phyloP scores from a whole-genome alignment of 2,888 invertebrate species.

The Noctua pronuba region DNA sequence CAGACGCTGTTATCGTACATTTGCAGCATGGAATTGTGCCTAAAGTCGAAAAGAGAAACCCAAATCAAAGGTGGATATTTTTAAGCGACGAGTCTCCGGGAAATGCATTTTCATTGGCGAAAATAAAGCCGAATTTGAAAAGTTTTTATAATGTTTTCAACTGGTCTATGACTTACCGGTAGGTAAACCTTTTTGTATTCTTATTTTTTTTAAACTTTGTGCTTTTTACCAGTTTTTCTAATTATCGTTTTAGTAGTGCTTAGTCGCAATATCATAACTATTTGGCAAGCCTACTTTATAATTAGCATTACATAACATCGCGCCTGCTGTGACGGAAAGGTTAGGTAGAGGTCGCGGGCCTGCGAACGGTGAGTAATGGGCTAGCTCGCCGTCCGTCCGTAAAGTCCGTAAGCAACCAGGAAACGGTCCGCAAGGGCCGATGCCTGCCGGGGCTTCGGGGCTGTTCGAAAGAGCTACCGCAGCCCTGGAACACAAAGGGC shows the following conservation, averaged over 20 bases:
- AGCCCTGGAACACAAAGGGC: no score
- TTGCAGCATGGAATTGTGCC: slow-evolving; percentile 86
- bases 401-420: no score
- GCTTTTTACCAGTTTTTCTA: no score
- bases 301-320: not conserved
- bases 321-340: not conserved
- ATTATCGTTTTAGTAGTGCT: no score
- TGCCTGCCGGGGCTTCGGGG: no score
- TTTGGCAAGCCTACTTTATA: no score
- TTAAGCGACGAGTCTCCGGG: slow-evolving; percentile 92
- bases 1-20: slow-evolving; percentile 91
- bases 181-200: slow-evolving; percentile 19
- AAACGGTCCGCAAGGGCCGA: no score
- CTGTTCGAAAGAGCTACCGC: no score
- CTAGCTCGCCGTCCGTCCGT: no score
- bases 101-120: slow-evolving; percentile 88
- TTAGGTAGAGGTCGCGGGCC: not conserved
- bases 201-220: not conserved
- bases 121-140: slow-evolving; percentile 74
- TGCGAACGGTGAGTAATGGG: no score
- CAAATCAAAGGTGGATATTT: slow-evolving; percentile 92
- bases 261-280: not conserved
- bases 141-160: slow-evolving; percentile 92
- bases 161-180: slow-evolving; percentile 93
- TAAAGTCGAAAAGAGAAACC: slow-evolving; percentile 70